Evolutionary conservation across 1,140 invertebrate species (phyloP), one percentile per base, ranked within the genome.

Genomic region (Rhynchophorus ferrugineus): DNA sequence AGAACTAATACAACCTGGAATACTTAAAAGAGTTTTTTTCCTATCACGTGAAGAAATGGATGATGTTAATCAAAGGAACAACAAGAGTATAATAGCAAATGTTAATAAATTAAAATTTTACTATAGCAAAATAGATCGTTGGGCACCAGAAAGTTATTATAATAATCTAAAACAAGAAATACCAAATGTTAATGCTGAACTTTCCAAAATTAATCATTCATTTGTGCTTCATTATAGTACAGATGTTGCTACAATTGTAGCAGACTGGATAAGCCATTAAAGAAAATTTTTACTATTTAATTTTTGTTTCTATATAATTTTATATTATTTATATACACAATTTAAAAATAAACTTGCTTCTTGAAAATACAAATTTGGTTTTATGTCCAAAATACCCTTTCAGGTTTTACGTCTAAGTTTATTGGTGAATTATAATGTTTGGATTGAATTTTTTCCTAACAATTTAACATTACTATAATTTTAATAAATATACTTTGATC

Each of bases 61-160:
- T 6, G 53, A 65, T 33, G 75, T 86, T 0, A 72, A 70, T 38
- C 75, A 81, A 33, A 57, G 83, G 13, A 77, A 86, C 54, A 62
- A 73, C n/a, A 65, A 75, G 14, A 55, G 74, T 36, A 69, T 82
- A 22, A 58, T 70, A 6, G 67, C 77, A 36, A 70, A 82, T 62
- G 64, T 76, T 21, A 58, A 73, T 21, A 77, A 82, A 52, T 61
- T 91, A 0, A 83, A 78, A 58, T 77, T 89, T 19, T 89, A 89
- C 65, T 91, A 89, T 70, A 85, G 85, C 0, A 66, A 73, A 5
- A 76, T 63, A 5, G 89, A 92, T 67, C 73, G 75, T 1, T 93
- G 89, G 89, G 80, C 80, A 49, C 88, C 88, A 0, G 52, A 76
- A 1, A 64, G 73, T 43, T 86, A 81, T 63, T 87, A 77, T 60